phyloP scores from a whole-genome alignment of 2,113 vertebrate genomes.

The Dromas ardeola region DNA sequence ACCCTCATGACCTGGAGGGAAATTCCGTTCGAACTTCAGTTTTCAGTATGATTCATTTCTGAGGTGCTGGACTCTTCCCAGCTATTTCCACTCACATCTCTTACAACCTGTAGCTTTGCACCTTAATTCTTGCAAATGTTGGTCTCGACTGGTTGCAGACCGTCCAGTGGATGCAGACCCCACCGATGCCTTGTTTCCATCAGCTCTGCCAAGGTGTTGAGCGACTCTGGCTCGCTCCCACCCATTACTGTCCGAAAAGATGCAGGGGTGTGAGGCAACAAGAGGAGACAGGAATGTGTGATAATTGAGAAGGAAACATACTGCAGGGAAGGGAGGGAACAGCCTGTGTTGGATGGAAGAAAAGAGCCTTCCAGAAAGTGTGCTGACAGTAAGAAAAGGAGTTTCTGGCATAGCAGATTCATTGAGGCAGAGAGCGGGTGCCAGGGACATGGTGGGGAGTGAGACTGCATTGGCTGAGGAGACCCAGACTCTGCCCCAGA shows the following conservation, averaged over 20 bases:
- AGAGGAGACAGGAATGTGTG: background rate
- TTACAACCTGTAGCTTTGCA: background rate
- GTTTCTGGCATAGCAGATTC: background rate
- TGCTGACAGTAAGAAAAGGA: background rate
- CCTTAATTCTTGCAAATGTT: fast-evolving
- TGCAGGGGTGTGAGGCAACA: background rate
- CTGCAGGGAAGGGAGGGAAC: conserved; percentile 9
- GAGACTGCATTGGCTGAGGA: background rate
- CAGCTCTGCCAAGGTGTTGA: background rate
- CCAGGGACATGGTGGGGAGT: background rate
- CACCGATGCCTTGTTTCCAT: background rate
- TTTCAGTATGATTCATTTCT: background rate
- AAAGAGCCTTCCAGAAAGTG: background rate
- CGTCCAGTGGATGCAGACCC: background rate
- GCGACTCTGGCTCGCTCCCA: background rate
- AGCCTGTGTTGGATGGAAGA: background rate
- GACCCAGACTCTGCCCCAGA: background rate
- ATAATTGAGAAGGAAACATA: background rate
- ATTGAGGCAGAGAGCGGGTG: background rate
- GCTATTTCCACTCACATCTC: background rate
- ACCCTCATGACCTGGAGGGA: background rate
- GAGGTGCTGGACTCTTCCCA: background rate
- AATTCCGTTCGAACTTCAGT: background rate
- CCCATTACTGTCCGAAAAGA: background rate
- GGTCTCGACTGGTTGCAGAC: background rate